phyloP scores from a whole-genome alignment of 2,888 invertebrate genomes.

The Agrochola litura region DNA sequence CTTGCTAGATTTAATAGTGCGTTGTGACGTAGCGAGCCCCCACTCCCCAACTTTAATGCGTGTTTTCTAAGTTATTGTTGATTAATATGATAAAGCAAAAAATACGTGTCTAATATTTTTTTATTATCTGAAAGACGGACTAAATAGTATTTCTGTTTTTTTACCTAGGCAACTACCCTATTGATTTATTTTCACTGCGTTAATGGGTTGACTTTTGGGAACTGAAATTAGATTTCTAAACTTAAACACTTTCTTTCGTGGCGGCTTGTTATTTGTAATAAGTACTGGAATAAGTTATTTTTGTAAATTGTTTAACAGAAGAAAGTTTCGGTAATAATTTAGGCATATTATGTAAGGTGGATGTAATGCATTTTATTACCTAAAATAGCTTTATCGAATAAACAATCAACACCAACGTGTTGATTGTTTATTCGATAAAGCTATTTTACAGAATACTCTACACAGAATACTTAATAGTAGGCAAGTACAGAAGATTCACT shows the following conservation, averaged over 20 bases:
- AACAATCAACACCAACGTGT: not conserved
- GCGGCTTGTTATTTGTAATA: not conserved
- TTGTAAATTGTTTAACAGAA: not conserved
- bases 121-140: too few species aligned
- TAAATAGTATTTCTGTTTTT: too few species aligned
- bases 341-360: not conserved
- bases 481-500: not conserved
- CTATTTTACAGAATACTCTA: too few species aligned
- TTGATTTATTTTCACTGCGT: slow-evolving; percentile 31
- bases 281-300: not conserved
- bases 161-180: too few species aligned
- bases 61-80: too few species aligned
- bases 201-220: slow-evolving; percentile 27
- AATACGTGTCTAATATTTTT: too few species aligned
- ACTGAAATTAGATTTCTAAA: slow-evolving; percentile 39
- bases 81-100: too few species aligned
- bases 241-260: not conserved
- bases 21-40: too few species aligned
- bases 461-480: too few species aligned
- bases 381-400: not conserved
- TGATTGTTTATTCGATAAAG: too few species aligned
- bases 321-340: not conserved
- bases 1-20: too few species aligned
- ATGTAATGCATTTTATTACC: not conserved
- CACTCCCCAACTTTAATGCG: too few species aligned